Base-by-base conservation (phyloP, 2,888 invertebrate genomes). In the Endotricha flammealis region DNA sequence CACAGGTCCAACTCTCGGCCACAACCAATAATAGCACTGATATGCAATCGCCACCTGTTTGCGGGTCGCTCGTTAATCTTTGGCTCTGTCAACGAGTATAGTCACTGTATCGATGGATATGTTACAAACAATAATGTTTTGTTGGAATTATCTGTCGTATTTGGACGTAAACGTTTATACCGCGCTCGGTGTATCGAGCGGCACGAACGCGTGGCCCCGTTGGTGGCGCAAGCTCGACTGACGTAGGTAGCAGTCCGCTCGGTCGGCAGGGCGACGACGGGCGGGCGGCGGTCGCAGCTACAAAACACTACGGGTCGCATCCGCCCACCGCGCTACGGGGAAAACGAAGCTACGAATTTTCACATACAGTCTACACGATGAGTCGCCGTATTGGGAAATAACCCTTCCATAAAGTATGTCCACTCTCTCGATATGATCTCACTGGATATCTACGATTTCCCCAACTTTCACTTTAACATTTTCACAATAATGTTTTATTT, bases 281-380 rank as follows among this genome's bases (percentile, higher is more conserved):
- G 53, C 50, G 57, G 51, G 51, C 51, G 50, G 48, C 54, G n/a
- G n/a, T n/a, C n/a, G 52, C 57, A 36, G 62, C 76, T 72, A 71
- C 70, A 72, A 56, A 56, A 55, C 53, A 62, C 75, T 74, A 77
- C 74, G 67, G 53, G 55, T 63, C 64, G 57, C 67, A 62, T 64
- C 80, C 79, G 78, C 80, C 79, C 80, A 70, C 62, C 53, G 61
- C 58, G 70, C 80, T 81, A 80, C 79, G 74, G 61, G 56, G 35
- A 61, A 73, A 71, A 67, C 58, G 46, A 51, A 59, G 66, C 77
- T 76, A 74, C 75, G 72, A 67, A 54, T 70, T 71, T 70, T 53
- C 62, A 60, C 54, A 55, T 50, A 32, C 31, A 8, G 13, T 20
- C 32, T 29, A 57, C 46, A 42, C 58, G 55, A 54, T 48, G 57